phyloP scores from a whole-genome alignment of 2,797 vertebrate species.

The Balearica regulorum region DNA sequence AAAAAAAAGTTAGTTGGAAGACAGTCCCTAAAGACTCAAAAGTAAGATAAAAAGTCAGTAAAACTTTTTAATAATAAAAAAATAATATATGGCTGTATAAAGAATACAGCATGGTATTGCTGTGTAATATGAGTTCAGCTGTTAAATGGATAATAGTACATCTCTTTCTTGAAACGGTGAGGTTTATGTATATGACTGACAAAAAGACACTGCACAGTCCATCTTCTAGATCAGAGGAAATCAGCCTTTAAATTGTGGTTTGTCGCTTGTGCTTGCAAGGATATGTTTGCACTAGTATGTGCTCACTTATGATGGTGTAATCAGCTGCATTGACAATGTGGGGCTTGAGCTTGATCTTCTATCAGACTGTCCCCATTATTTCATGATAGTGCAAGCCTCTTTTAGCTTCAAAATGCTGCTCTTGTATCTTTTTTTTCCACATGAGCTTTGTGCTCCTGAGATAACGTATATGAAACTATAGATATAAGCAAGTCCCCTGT shows the following conservation, averaged over 20 bases:
- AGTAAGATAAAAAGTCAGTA: neutral
- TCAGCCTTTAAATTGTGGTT: neutral
- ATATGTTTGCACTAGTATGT: neutral
- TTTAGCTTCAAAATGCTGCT: neutral
- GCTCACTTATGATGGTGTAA: neutral
- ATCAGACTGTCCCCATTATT: neutral
- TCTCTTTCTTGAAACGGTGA: neutral
- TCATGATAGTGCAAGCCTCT: neutral
- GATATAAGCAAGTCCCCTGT: neutral
- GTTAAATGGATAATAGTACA: neutral
- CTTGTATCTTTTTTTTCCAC: neutral
- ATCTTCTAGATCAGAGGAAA: neutral
- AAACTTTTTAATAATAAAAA: neutral
- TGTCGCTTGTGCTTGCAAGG: neutral
- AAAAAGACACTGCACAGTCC: neutral
- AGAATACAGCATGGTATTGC: neutral
- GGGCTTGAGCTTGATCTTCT: neutral
- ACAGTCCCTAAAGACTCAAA: neutral
- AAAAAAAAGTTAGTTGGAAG: neutral
- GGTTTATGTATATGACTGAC: neutral
- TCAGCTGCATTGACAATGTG: neutral
- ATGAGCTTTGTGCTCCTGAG: neutral
- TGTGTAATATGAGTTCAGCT: neutral
- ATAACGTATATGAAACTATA: neutral
- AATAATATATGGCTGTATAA: neutral